A percentile compares a stretch with the other conserved stretches of the same genome.
phyloP scores from a whole-genome alignment of 1,140 invertebrate genomes.

The Microvelia longipes region DNA sequence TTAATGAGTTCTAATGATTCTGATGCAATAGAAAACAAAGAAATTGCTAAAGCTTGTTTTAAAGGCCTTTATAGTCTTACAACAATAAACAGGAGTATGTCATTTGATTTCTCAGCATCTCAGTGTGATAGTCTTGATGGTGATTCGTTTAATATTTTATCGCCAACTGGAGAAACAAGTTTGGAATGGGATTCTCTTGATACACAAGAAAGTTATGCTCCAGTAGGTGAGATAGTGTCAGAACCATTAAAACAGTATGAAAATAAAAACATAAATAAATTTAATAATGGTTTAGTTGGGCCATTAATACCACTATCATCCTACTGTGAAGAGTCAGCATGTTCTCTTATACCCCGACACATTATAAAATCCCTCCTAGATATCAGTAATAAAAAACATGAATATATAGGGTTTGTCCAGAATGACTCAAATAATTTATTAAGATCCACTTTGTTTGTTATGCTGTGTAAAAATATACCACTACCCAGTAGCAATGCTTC shows the following conservation, averaged over 20 bases:
- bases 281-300: background rate
- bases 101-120: conserved; percentile 18
- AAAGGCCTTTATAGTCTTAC: conserved; percentile 24
- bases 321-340: background rate
- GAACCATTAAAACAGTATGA: background rate
- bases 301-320: background rate
- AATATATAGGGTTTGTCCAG: background rate
- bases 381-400: background rate
- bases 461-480: background rate
- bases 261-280: background rate
- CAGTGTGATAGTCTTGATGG: conserved; percentile 8
- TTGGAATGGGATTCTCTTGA: conserved; percentile 29
- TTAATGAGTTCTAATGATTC: conserved; percentile 14
- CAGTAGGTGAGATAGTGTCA: background rate
- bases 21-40: conserved; percentile 11
- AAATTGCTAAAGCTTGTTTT: conserved; percentile 21
- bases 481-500: background rate
- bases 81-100: conserved; percentile 21
- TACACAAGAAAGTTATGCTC: conserved; percentile 10
- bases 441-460: background rate
- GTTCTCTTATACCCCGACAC: background rate
- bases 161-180: conserved; percentile 21
- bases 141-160: conserved; percentile 10
- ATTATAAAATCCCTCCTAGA: background rate
- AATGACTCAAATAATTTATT: background rate